phyloP scores from a whole-genome alignment of 2,888 invertebrate genomes.

The Drosophila melanocephala region DNA sequence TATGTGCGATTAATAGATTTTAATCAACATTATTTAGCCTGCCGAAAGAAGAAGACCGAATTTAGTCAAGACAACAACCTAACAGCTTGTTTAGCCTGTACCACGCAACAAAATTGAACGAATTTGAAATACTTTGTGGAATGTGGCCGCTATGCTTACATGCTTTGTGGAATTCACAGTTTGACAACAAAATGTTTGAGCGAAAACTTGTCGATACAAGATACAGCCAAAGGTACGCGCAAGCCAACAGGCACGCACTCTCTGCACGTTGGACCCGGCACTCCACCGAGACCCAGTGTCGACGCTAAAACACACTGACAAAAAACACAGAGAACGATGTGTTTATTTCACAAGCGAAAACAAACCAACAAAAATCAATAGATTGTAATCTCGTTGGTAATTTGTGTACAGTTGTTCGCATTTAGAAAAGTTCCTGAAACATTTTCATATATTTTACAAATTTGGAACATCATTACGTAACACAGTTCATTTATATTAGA shows the following conservation, averaged over 20 bases:
- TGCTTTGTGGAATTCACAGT: neutral
- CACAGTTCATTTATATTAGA: too few relatives aligned
- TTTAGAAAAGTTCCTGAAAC: neutral
- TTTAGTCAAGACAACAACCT: conserved; percentile 54
- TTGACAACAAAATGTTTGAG: conserved; percentile 19
- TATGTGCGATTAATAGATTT: neutral
- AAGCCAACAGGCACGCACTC: conserved; percentile 45
- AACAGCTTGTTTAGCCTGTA: conserved; percentile 10
- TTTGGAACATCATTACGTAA: neutral
- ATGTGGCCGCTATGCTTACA: conserved; percentile 17
- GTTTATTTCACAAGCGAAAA: neutral
- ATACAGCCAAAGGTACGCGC: conserved; percentile 40
- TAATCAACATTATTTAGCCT: neutral
- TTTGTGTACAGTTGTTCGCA: neutral
- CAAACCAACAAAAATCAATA: neutral
- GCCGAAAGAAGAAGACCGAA: neutral
- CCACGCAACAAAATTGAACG: conserved; percentile 28
- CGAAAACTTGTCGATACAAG: conserved; percentile 33
- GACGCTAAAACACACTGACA: conserved; percentile 13
- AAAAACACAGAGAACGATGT: neutral
- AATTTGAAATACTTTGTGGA: conserved; percentile 49
- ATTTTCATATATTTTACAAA: neutral
- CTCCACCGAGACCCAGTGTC: conserved; percentile 17
- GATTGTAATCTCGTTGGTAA: neutral
- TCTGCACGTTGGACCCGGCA: conserved; percentile 10